A percentile compares a stretch with the other conserved stretches of the same genome.
phyloP scores from a whole-genome alignment of 2,797 vertebrate genomes.

The Chiroxiphia lanceolata region DNA sequence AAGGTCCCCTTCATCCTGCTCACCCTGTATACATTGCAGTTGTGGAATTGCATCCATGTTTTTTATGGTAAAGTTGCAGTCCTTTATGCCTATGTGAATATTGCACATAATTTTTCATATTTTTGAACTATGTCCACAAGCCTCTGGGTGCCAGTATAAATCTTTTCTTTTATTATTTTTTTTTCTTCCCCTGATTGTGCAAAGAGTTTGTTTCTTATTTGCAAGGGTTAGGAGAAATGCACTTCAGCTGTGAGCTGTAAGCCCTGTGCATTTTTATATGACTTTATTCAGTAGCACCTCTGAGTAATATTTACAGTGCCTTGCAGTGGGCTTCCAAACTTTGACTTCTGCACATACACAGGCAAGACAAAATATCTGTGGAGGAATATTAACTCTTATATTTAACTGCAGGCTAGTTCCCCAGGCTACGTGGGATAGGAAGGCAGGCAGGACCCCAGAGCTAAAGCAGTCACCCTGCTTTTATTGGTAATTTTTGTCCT shows the following conservation, averaged over 20 bases:
- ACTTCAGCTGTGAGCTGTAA: constrained; percentile 9
- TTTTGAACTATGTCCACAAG: constrained; percentile 26
- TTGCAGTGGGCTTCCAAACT: background rate
- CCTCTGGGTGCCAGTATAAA: constrained; percentile 37
- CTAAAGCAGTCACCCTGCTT: background rate
- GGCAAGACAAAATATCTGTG: background rate
- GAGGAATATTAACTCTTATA: background rate
- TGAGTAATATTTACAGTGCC: background rate
- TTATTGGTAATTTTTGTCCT: background rate
- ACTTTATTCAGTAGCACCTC: constrained; percentile 30
- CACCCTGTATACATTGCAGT: background rate
- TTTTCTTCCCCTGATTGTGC: background rate
- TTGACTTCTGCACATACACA: background rate
- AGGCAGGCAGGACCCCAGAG: background rate
- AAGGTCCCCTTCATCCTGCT: background rate
- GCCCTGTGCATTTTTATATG: constrained; percentile 25
- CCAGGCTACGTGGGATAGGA: background rate
- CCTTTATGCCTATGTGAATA: constrained; percentile 37
- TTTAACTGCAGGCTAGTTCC: background rate
- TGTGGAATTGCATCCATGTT: background rate
- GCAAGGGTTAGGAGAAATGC: constrained; percentile 14
- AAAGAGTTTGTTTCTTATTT: constrained; percentile 47
- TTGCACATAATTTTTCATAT: constrained; percentile 36
- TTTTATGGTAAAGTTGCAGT: background rate
- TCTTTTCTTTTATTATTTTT: background rate